Conservation (phyloP, 2,113 vertebrate genomes). For the Muntiacus reevesi region DNA sequence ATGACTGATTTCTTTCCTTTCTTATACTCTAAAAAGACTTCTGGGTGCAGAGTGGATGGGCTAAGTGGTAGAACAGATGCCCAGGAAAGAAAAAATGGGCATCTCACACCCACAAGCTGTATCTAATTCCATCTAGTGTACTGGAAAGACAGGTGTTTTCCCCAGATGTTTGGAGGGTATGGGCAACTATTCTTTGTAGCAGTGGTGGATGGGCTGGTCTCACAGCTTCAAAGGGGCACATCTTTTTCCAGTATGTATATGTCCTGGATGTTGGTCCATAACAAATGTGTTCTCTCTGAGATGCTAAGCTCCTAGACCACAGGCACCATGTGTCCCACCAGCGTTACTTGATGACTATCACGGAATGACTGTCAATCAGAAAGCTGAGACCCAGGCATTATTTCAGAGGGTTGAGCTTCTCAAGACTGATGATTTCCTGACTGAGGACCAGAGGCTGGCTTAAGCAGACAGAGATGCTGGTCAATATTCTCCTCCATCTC, state of each 20-base stretch:
- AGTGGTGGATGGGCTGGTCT: not conserved
- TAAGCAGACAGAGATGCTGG: not conserved
- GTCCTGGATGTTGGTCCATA: not conserved
- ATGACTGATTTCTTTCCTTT: not conserved
- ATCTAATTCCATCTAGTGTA: not conserved
- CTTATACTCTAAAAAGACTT: not conserved
- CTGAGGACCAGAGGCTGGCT: not conserved
- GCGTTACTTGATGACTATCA: not conserved
- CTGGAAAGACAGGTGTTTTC: slow-evolving; percentile 23
- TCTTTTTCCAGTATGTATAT: not conserved
- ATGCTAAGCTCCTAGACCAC: not conserved
- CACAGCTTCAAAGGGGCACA: slow-evolving; percentile 14
- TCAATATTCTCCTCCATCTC: not conserved
- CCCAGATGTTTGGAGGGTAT: not conserved
- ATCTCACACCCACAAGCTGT: not conserved
- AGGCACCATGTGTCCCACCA: not conserved
- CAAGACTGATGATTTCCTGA: not conserved
- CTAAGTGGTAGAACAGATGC: slow-evolving; percentile 26
- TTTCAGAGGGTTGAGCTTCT: not conserved
- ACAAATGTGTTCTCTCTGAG: not conserved
- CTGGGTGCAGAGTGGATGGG: not conserved
- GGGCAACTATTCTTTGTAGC: not conserved
- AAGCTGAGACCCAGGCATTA: not conserved
- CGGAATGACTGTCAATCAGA: not conserved
- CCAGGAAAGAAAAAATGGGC: not conserved